Evolutionary conservation across 2,797 vertebrate genomes (phyloP), one percentile per base, ranked within the genome.

Genomic region (Labeo calbasu): DNA sequence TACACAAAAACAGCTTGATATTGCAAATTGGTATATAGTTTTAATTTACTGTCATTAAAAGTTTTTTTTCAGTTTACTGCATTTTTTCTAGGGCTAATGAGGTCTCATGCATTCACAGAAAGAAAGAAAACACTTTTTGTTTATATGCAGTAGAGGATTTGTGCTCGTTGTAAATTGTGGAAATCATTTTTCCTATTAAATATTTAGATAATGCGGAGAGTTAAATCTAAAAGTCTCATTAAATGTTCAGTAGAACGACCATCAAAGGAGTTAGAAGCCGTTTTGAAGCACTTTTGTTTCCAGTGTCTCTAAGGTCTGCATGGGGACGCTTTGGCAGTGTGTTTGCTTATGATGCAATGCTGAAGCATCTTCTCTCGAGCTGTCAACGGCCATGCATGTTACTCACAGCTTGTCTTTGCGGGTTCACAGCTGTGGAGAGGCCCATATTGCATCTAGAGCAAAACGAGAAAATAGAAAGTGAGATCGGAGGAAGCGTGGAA

Each of bases 381-480:
- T 81, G 77, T 81, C 80, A 77, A 66, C 13, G 40, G 25, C 12
- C 59, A 65, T 68, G 19, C 63, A 19, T 51, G 36, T 65, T 77
- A 57, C 55, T 89, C 76, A 53, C 86, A 79, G 86, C 79, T 82
- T 84, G 71, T 57, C 55, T 83, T 82, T 70, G 28, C 75, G 36
- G 50, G 65, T 80, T 87, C 70, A 77, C 28, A 77, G 80, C 32
- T 53, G 25, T 68, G 70, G 65, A 70, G 28, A 79, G 40, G 28
- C 65, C 61, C 77, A 79, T 69, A 81, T 59, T 77, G 82, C 50
- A 21, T 43, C 36, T 23, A 15, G 11, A 50, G 40, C 21, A 28
- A 68, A 14, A 28, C 0, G 0, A 50, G 17, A 50, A 17, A 25
- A 50, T 6, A 50, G 12, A 50, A n/a, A 63, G 14, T 25, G 40